Conservation (phyloP, 2,888 invertebrate genomes). For the Conops quadrifasciatus region DNA sequence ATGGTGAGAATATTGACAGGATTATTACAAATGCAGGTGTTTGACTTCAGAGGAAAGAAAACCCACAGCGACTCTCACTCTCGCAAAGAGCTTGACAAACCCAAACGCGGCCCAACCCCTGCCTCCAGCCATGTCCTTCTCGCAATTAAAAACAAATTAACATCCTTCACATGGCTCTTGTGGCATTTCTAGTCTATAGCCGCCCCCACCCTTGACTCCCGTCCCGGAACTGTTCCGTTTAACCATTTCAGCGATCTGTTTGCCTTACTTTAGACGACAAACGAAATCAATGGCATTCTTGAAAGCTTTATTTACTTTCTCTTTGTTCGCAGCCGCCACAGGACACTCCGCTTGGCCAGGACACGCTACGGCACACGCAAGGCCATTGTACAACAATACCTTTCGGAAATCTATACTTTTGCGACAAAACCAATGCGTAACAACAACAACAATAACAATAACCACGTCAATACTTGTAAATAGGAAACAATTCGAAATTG, state of each 20-base stretch:
- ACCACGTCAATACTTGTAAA: background rate
- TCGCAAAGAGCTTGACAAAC: background rate
- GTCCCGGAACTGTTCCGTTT: background rate
- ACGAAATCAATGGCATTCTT: constrained; percentile 29
- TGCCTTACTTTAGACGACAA: constrained; percentile 26
- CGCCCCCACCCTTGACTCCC: background rate
- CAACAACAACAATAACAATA: background rate
- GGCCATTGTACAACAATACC: constrained; percentile 44
- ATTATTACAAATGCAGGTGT: no score
- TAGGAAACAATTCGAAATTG: constrained; percentile 19
- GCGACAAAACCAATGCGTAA: background rate
- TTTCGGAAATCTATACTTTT: constrained; percentile 46
- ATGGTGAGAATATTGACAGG: no score
- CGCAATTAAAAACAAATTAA: constrained; percentile 55
- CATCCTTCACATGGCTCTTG: constrained; percentile 53
- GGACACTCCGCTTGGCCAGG: constrained; percentile 26
- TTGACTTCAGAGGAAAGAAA: no score
- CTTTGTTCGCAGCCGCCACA: constrained; percentile 37
- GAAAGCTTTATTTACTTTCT: constrained; percentile 22
- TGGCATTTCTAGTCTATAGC: background rate
- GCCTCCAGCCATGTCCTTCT: background rate
- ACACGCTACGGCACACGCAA: constrained; percentile 20
- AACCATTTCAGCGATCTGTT: constrained; percentile 14
- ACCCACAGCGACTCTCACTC: no score
- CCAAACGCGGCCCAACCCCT: background rate